A percentile compares a stretch with the other conserved stretches of the same genome.
Conservation (phyloP, 2,113 vertebrate species). For the Hypomesus transpacificus region DNA sequence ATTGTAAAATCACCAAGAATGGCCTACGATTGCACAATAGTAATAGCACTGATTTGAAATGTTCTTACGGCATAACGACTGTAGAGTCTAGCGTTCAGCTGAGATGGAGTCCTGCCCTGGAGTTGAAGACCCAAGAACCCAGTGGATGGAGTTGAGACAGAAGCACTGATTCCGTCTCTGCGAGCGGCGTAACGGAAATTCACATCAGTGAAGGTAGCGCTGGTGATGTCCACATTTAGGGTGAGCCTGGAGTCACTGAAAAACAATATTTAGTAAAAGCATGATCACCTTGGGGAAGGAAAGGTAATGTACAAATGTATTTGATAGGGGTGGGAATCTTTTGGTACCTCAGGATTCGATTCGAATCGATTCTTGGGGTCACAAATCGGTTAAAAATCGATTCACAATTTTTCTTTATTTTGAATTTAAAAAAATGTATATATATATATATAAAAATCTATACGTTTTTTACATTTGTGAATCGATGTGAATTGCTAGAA, state of each 20-base stretch:
- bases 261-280: slow-evolving; percentile 19
- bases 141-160: slow-evolving; percentile 71
- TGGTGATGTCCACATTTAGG: slow-evolving; percentile 75
- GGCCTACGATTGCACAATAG: background rate
- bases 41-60: background rate
- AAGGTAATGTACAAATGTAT: too few species aligned
- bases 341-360: too few species aligned
- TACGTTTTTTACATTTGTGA: background rate
- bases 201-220: slow-evolving; percentile 77
- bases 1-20: background rate
- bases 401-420: too few species aligned
- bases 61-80: slow-evolving; percentile 75
- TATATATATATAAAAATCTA: background rate
- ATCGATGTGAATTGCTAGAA: too few species aligned
- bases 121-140: slow-evolving; percentile 73
- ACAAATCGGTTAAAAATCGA: too few species aligned
- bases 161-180: slow-evolving; percentile 51
- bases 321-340: too few species aligned
- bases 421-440: too few species aligned
- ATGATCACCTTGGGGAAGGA: background rate
- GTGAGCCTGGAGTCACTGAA: slow-evolving; percentile 64
- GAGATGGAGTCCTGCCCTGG: slow-evolving; percentile 34
- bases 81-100: slow-evolving; percentile 70
- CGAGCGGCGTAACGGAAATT: slow-evolving; percentile 59
- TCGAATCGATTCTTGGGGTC: too few species aligned